Conservation (phyloP, 2,888 invertebrate genomes). For the Bellardia pandia region DNA sequence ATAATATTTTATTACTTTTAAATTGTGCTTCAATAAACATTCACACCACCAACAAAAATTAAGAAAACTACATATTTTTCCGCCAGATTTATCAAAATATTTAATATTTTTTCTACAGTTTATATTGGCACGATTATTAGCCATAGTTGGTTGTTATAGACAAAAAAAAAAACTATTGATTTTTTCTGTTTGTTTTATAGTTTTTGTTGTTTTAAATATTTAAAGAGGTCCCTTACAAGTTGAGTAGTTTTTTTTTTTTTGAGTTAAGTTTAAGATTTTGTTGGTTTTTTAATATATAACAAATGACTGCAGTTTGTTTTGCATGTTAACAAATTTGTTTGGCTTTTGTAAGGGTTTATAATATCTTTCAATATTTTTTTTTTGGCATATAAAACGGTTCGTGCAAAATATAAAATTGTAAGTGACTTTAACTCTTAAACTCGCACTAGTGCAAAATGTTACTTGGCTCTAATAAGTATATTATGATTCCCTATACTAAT, state of each 20-base stretch:
- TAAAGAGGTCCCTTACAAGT: constrained; percentile 28
- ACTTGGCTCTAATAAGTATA: too few species aligned
- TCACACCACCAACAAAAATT: constrained; percentile 55
- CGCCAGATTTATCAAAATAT: constrained; percentile 54
- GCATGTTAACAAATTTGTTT: constrained; percentile 64
- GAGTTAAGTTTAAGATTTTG: constrained; percentile 9
- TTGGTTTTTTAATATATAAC: constrained; percentile 41
- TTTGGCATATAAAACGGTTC: not conserved
- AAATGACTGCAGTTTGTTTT: constrained; percentile 61
- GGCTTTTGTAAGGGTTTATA: constrained; percentile 17
- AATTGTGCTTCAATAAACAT: constrained; percentile 54
- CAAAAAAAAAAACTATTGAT: constrained; percentile 30
- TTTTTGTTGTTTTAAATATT: constrained; percentile 19
- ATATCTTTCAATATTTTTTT: not conserved
- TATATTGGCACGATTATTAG: constrained; percentile 66
- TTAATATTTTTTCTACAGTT: constrained; percentile 36
- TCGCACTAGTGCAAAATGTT: too few species aligned
- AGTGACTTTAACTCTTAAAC: too few species aligned
- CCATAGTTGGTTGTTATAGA: constrained; percentile 56
- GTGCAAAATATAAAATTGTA: not conserved
- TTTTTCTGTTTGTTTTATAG: not conserved
- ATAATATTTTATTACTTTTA: constrained; percentile 69
- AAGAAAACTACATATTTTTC: constrained; percentile 18
- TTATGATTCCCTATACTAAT: too few species aligned
- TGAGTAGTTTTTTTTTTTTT: not conserved